These are phyloP conservation scores for Aradophagus sp. DNA, from an alignment of 1,140 invertebrate genomes.

Conservation along the genomic window DNA sequence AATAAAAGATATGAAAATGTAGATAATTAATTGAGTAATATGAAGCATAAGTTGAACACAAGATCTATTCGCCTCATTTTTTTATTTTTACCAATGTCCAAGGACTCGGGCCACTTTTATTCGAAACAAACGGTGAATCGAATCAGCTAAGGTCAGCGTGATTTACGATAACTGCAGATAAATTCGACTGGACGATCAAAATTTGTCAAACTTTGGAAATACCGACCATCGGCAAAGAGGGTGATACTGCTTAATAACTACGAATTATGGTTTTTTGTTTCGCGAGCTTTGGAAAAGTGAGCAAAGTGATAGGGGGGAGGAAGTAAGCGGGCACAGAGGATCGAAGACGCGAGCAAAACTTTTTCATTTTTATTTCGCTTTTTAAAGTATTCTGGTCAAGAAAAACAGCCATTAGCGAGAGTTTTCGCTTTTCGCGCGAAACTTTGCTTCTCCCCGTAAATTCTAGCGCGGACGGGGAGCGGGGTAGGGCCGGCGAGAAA, in stretches of 20 bases:
- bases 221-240: conserved; percentile 39
- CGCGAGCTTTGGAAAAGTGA: conserved; percentile 32
- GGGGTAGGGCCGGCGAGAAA: conserved; percentile 30
- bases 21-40: too few species aligned
- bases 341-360: conserved; percentile 60
- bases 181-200: conserved; percentile 9
- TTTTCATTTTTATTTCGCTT: conserved; percentile 72
- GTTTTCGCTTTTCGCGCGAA: conserved; percentile 74
- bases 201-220: conserved; percentile 6
- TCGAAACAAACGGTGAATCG: too few species aligned
- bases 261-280: conserved; percentile 68
- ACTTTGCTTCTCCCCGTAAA: conserved; percentile 72
- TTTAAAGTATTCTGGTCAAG: conserved; percentile 73
- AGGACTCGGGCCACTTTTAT: too few species aligned
- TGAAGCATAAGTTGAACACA: too few species aligned
- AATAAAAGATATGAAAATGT: too few species aligned
- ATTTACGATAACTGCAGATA: too few species aligned
- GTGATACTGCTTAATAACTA: conserved; percentile 66
- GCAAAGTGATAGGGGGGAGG: too few species aligned
- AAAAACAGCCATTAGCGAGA: conserved; percentile 75
- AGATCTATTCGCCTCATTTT: too few species aligned
- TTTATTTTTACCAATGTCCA: too few species aligned
- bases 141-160: too few species aligned
- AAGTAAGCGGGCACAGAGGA: conserved; percentile 7
- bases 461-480: conserved; percentile 50